These are phyloP conservation scores for Vireo altiloquus DNA, from an alignment of 2,113 vertebrate species.

Conservation along the genomic window DNA sequence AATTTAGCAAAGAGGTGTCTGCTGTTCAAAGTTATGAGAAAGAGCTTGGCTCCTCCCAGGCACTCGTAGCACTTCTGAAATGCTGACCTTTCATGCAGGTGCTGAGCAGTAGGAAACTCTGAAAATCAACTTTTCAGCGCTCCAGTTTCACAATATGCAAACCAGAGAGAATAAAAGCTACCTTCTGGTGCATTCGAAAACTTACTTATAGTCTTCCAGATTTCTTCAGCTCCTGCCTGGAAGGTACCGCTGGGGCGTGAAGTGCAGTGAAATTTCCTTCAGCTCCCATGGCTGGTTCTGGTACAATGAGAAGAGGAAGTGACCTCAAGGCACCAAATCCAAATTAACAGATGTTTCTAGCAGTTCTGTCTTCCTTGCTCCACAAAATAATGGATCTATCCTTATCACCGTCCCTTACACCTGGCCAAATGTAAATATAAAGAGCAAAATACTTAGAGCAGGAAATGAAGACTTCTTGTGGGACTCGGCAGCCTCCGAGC, in stretches of 20 bases:
- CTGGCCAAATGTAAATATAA: not conserved
- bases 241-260: fast-evolving
- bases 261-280: not conserved
- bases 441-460: not conserved
- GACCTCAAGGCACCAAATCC: not conserved
- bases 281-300: not conserved
- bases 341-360: not conserved
- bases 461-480: not conserved
- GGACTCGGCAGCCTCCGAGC: not conserved
- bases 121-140: not conserved
- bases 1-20: not conserved
- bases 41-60: not conserved
- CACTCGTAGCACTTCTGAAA: not conserved
- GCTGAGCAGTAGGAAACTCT: not conserved
- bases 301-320: not conserved
- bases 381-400: not conserved
- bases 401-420: fast-evolving
- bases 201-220: not conserved
- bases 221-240: not conserved
- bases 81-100: not conserved
- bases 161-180: not conserved
- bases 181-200: not conserved
- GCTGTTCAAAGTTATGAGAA: not conserved
- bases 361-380: not conserved
- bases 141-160: not conserved